Evolutionary conservation across 2,888 invertebrate species (phyloP), one percentile per base, ranked within the genome.

Genomic region (Mythimna albipuncta): DNA sequence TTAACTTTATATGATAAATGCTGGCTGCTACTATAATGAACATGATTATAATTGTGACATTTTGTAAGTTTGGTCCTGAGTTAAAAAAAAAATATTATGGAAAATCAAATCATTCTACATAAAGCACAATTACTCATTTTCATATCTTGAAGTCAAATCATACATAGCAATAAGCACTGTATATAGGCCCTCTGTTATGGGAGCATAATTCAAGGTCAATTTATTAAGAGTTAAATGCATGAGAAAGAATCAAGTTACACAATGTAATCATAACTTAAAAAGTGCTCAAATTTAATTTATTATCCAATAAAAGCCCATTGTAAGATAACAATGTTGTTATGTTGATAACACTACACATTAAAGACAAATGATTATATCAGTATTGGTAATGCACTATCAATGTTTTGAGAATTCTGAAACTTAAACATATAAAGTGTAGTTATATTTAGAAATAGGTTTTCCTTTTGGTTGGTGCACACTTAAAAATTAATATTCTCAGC

Each of bases 131-230:
- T 38, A 19, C 35, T 50, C 21, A 55, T 66, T 78, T 62, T 59
- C 11, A 64, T 66, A 50, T n/a, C n/a, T 63, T 35, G 7, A 19
- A 64, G 32, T 6, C 35, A 52, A 47, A 57, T 57, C 57, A 70
- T 64, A 58, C 35, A 26, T 57, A 26, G 35, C 50, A 63, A 41
- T 61, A 64, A 32, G 10, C n/a, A 35, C 19, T 32, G 16, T 63
- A 50, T 13, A 62, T 41, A 67, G 7, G 26, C 54, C n/a, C 57
- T 47, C 44, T 47, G 44, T 47, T 54, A 59, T 0, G 0, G 50
- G 19, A 68, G 38, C 16, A 74, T 64, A 38, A 77, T 68, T 66
- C 80, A 83, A 82, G 82, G 83, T 64, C 83, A 73, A 35, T 50
- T 6, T 19, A 76, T 63, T 76, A 70, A 21, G 19, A 63, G 32